phyloP scores from a whole-genome alignment of 2,888 invertebrate species.

The Sinotaia quadrata region DNA sequence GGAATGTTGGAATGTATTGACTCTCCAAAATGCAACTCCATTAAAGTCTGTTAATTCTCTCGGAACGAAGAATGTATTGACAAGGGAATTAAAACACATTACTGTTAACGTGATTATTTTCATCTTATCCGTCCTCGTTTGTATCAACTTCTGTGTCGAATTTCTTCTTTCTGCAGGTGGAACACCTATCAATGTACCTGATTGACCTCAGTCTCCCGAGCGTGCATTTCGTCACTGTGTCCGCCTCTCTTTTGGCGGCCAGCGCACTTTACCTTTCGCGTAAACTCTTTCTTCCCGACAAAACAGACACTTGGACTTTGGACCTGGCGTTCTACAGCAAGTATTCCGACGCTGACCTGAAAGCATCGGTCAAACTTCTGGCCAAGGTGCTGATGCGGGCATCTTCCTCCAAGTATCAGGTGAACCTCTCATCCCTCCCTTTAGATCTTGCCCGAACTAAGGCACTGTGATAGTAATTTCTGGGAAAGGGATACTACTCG shows the following conservation, averaged over 20 bases:
- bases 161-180: slow-evolving; percentile 34
- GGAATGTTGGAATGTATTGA: too few species aligned
- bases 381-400: slow-evolving; percentile 43
- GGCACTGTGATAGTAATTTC: too few species aligned
- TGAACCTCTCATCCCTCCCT: too few species aligned
- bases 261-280: slow-evolving; percentile 56
- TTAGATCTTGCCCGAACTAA: too few species aligned
- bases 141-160: too few species aligned
- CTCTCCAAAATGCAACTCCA: too few species aligned
- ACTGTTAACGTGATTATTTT: too few species aligned
- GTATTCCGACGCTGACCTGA: slow-evolving; percentile 49
- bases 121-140: too few species aligned
- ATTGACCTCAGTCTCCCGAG: slow-evolving; percentile 54
- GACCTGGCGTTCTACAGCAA: slow-evolving; percentile 53
- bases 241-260: slow-evolving; percentile 55
- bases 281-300: slow-evolving; percentile 33
- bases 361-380: slow-evolving; percentile 39
- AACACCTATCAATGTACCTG: slow-evolving; percentile 50
- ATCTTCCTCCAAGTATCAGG: slow-evolving; percentile 45
- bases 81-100: too few species aligned
- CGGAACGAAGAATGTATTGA: too few species aligned
- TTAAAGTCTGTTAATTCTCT: too few species aligned
- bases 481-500: too few species aligned
- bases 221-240: slow-evolving; percentile 44
- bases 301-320: slow-evolving; percentile 44